Conservation (phyloP, 2,797 vertebrate species). For the Eutrigla gurnardus region DNA sequence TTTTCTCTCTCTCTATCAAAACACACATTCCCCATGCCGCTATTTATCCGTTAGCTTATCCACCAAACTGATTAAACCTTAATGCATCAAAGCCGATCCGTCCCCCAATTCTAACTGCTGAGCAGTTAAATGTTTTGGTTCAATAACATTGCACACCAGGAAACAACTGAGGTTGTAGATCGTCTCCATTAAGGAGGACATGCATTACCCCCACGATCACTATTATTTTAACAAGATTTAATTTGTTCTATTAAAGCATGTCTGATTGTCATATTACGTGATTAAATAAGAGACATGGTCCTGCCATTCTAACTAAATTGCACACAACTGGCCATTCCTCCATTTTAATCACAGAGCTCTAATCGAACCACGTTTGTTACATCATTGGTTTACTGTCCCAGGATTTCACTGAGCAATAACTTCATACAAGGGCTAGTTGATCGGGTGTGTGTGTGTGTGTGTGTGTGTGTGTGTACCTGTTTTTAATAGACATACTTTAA, state of each 20-base stretch:
- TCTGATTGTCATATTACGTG: conserved; percentile 60
- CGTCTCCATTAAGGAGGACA: conserved; percentile 52
- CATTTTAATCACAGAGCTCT: conserved; percentile 66
- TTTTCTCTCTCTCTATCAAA: conserved; percentile 16
- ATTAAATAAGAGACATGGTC: conserved; percentile 69
- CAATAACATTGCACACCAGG: conserved; percentile 34
- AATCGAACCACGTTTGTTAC: conserved; percentile 46
- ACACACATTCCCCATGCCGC: conserved; percentile 4
- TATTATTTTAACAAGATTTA: conserved; percentile 72
- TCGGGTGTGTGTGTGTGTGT: conserved; percentile 1
- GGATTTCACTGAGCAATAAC: conserved; percentile 42
- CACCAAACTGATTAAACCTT: conserved; percentile 58
- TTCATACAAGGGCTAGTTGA: conserved; percentile 3
- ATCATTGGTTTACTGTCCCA: conserved; percentile 41
- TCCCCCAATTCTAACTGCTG: conserved; percentile 29
- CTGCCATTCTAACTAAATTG: conserved; percentile 65
- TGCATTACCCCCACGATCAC: conserved; percentile 58
- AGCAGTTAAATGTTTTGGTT: conserved; percentile 54
- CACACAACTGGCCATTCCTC: conserved; percentile 57
- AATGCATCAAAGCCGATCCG: conserved; percentile 54
- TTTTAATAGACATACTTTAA: not conserved
- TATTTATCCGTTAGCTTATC: conserved; percentile 27
- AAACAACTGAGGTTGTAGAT: conserved; percentile 41
- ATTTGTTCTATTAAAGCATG: conserved; percentile 69
- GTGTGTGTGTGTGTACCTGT: not conserved